Evolutionary conservation across 2,113 vertebrate species (phyloP).

Genomic region (Tricholaema leucomelas): DNA sequence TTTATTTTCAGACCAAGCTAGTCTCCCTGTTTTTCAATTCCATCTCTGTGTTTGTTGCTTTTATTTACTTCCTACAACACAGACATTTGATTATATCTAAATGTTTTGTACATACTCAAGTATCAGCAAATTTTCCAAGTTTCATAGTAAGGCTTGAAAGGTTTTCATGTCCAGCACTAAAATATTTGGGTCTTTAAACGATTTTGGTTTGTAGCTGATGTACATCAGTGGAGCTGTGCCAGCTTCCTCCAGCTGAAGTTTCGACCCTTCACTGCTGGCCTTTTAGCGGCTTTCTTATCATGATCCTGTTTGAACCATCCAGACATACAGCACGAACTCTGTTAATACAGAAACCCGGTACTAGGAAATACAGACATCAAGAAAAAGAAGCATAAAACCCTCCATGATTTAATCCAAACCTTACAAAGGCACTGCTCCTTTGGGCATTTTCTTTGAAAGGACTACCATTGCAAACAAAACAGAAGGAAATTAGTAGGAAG

Average conservation of each 20-base stretch:
- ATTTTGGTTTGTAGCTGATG: constrained; percentile 27
- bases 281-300: constrained; percentile 61
- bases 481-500: constrained; percentile 68
- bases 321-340: constrained; percentile 53
- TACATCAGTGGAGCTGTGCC: constrained; percentile 33
- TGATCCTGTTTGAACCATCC: constrained; percentile 45
- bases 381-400: constrained; percentile 60
- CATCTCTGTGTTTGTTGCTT: not conserved
- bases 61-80: not conserved
- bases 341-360: constrained; percentile 46
- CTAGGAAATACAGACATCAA: constrained; percentile 54
- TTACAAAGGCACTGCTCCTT: constrained; percentile 68
- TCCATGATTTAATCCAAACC: constrained; percentile 59
- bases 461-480: constrained; percentile 61
- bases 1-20: not conserved
- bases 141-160: not conserved
- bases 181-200: not conserved
- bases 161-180: not conserved
- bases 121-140: not conserved
- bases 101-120: not conserved
- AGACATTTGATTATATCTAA: not conserved
- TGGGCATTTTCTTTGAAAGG: constrained; percentile 59
- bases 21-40: not conserved
- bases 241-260: constrained; percentile 56
- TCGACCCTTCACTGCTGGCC: constrained; percentile 9